Base-by-base conservation (phyloP, 2,113 vertebrate genomes). In the Notarius quadriscutis region DNA sequence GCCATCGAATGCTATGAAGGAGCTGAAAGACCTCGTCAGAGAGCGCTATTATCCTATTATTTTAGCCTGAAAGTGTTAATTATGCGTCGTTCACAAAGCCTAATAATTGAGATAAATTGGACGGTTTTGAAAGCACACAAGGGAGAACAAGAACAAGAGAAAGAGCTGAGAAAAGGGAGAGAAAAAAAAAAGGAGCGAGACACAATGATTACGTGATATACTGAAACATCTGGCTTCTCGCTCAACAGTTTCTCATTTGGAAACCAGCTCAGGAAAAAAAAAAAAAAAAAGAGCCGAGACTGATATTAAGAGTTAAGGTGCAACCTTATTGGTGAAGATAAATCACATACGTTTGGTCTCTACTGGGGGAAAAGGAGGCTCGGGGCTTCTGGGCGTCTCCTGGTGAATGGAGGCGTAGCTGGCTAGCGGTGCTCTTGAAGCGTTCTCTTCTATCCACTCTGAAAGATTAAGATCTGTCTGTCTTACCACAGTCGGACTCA, bases 391-490 rank as follows among this genome's bases (percentile, higher is more conserved):
- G 96, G 94, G 96, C 87, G 97, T 95, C 93, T 99, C 97, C 89
- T 96, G 96, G 91, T 96, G 97, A 95, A 95, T 97, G 89, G 96
- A 90, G 91, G 97, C 94, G 85, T 96, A 97, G 93, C 92, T 97
- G 93, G 96, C 92, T 91, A 96, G 93, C 10, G 97, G 97, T 89
- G 96, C 95, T 84, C 96, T 96, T 78, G 97, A 94, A 27, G 96
- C 93, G 22, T 95, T 96, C 81, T 98, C 97, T 93, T 98, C 98
- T 85, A 97, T 96, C 98, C 98, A 99, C 93, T 99, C 98, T 99
- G 92, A 72, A 94, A 95, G 88, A 92, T 92, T 87, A 95, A 94
- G 89, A 94, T 78, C 78, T 83, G 41, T 84, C 83, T 75, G 72
- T 84, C 74, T 84, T 84, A 69, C 34, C 50, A 87, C 87, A 89